Evolutionary conservation across 1,140 invertebrate species (phyloP).

Genomic region (Druon quercuslanigerum): DNA sequence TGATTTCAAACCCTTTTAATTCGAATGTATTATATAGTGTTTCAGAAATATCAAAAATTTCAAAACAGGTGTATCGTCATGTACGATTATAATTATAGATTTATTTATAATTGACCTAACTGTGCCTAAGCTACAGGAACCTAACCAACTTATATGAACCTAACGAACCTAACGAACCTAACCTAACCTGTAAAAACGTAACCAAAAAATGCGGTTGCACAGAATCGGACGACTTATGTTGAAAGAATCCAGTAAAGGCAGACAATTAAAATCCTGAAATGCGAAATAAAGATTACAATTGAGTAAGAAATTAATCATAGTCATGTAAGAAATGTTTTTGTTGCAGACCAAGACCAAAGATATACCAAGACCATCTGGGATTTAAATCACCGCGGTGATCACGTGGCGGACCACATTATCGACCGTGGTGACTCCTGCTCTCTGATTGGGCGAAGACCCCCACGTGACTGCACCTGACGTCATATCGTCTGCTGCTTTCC

Average conservation of each 20-base stretch:
- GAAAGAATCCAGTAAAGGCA: neutral
- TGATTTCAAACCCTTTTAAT: too few relatives aligned
- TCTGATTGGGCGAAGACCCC: constrained; percentile 42
- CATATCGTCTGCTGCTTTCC: constrained; percentile 46
- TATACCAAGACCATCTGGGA: neutral
- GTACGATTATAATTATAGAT: too few relatives aligned
- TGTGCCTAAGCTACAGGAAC: too few relatives aligned
- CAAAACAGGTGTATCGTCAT: too few relatives aligned
- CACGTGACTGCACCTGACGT: constrained; percentile 48
- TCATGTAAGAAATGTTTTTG: neutral
- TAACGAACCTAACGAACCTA: too few relatives aligned
- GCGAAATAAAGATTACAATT: neutral
- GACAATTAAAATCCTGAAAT: neutral
- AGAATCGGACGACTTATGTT: constrained; percentile 8
- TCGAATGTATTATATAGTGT: too few relatives aligned
- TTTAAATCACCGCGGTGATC: constrained; percentile 40
- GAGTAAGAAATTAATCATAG: neutral
- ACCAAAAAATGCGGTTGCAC: too few relatives aligned
- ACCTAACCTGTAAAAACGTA: too few relatives aligned
- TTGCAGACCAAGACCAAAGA: constrained; percentile 6
- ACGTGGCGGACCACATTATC: constrained; percentile 54
- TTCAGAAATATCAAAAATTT: too few relatives aligned
- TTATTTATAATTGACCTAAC: too few relatives aligned
- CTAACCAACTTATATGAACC: too few relatives aligned
- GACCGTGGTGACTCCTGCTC: constrained; percentile 41